These are phyloP conservation scores for Corvus cornix DNA, from an alignment of 2,113 vertebrate species.

Conservation along the genomic window DNA sequence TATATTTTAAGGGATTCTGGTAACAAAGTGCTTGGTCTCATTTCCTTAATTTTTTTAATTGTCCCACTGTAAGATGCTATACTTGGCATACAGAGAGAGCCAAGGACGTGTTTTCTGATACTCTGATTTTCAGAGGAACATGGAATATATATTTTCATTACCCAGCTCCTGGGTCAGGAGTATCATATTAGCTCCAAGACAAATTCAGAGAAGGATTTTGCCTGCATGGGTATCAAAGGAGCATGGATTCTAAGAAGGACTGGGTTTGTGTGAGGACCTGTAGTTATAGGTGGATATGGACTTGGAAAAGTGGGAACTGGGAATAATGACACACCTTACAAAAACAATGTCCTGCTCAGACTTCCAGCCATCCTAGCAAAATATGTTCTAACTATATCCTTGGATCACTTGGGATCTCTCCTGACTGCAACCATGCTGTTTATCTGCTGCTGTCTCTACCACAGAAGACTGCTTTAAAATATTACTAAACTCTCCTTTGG, in stretches of 20 bases:
- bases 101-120: neutral
- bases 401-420: neutral
- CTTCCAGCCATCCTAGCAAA: neutral
- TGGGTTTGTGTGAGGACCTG: neutral
- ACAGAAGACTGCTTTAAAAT: neutral
- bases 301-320: neutral
- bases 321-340: neutral
- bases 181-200: neutral
- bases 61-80: neutral
- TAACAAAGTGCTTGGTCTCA: neutral
- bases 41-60: neutral
- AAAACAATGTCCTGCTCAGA: neutral
- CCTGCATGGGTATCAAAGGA: neutral
- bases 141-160: neutral
- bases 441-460: neutral
- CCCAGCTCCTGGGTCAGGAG: neutral
- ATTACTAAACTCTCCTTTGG: neutral
- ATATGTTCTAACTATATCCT: neutral
- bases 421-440: neutral
- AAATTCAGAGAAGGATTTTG: neutral
- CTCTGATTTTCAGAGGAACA: neutral
- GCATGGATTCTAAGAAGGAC: neutral
- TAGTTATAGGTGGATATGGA: rapidly evolving
- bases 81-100: neutral
- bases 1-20: neutral